Conservation (phyloP, 92 coral and sea anemone genomes). For the Blastomussa wellsi region DNA sequence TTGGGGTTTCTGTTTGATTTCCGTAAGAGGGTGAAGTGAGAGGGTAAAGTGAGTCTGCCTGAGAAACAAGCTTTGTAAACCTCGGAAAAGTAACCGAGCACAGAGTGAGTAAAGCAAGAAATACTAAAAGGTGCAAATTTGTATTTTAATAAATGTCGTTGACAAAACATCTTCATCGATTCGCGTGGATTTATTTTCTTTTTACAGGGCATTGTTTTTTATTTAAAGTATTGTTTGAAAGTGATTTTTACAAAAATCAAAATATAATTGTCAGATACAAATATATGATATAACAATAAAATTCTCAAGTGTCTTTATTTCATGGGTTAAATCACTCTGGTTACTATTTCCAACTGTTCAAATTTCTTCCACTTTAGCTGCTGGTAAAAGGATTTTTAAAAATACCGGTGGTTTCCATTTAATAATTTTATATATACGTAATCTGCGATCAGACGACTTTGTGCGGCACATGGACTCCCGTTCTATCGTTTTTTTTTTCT, state of each 20-base stretch:
- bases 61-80: background rate
- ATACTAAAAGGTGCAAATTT: background rate
- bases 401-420: background rate
- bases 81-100: background rate
- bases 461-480: background rate
- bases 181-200: background rate
- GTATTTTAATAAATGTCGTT: conserved; percentile 3
- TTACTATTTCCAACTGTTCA: background rate
- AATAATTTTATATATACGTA: background rate
- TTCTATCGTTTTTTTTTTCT: background rate
- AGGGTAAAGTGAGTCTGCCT: background rate
- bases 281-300: background rate
- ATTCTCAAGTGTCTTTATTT: background rate
- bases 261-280: too few relatives aligned
- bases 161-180: background rate
- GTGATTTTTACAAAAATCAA: background rate
- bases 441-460: background rate
- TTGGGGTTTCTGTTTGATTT: background rate
- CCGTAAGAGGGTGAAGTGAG: background rate
- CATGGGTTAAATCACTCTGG: background rate
- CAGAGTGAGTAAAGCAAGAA: background rate
- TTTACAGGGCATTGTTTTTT: background rate
- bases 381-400: background rate
- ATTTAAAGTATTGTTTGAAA: background rate
- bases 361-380: background rate